Conservation (phyloP, 2,797 vertebrate genomes). For the Acanthornis magna region DNA sequence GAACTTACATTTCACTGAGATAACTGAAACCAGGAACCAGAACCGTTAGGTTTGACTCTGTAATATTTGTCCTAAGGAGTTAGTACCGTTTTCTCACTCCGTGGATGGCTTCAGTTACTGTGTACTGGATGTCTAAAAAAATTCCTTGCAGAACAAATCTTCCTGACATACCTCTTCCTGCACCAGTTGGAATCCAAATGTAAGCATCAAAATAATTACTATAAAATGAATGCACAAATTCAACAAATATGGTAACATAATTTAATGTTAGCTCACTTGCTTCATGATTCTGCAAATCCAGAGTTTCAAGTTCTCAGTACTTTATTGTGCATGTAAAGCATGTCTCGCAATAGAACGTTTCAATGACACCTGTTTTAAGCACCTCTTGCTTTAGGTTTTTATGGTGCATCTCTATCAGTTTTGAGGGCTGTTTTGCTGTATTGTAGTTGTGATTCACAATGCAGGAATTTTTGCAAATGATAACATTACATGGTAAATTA, state of each 20-base stretch:
- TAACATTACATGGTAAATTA: background rate
- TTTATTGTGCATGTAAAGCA: background rate
- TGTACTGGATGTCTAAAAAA: background rate
- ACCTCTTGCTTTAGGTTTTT: background rate
- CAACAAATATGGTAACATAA: background rate
- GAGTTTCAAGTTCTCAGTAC: background rate
- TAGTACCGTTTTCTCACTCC: background rate
- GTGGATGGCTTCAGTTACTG: background rate
- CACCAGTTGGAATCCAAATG: background rate
- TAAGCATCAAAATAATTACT: background rate
- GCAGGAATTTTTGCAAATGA: background rate
- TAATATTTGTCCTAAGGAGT: background rate
- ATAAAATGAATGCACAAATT: background rate
- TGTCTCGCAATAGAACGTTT: fast-evolving
- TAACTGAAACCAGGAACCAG: background rate
- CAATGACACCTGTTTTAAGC: background rate
- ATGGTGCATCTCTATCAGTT: background rate
- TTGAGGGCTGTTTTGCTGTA: background rate
- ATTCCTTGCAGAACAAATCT: background rate
- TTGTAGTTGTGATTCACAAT: background rate
- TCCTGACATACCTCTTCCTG: background rate
- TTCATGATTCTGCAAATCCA: background rate
- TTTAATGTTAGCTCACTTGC: background rate
- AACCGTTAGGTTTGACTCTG: background rate
- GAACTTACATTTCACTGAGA: background rate